Evolutionary conservation across 1,140 invertebrate species (phyloP).

Genomic region (Bursaphelenchus mucronatus): DNA sequence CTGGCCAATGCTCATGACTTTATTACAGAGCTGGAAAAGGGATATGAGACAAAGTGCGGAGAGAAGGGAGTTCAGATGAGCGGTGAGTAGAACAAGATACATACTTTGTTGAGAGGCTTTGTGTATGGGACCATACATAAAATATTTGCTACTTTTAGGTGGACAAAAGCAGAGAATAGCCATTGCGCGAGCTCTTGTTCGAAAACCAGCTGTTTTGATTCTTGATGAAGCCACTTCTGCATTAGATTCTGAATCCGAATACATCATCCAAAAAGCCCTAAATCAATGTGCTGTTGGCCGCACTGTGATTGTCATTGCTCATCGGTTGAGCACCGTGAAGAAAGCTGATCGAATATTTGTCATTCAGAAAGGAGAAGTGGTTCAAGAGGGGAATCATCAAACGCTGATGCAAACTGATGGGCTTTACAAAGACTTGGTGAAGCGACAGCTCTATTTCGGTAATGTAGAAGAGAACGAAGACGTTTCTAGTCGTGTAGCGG

Average conservation of each 20-base stretch:
- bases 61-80: constrained; percentile 61
- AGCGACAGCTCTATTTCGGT: constrained; percentile 20
- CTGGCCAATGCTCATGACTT: constrained; percentile 62
- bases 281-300: constrained; percentile 47
- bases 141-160: too few relatives aligned
- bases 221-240: constrained; percentile 55
- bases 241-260: constrained; percentile 40
- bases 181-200: constrained; percentile 54
- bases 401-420: constrained; percentile 32
- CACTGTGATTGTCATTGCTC: constrained; percentile 65
- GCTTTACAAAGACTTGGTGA: constrained; percentile 42
- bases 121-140: too few relatives aligned
- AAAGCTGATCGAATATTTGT: constrained; percentile 61
- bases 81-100: constrained; percentile 34
- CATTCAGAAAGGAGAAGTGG: constrained; percentile 60
- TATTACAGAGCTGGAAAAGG: constrained; percentile 59
- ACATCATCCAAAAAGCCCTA: constrained; percentile 46
- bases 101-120: constrained; percentile 47
- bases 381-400: constrained; percentile 51
- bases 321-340: constrained; percentile 62
- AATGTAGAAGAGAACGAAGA: too few relatives aligned
- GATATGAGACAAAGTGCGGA: constrained; percentile 61
- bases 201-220: constrained; percentile 53
- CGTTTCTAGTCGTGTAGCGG: too few relatives aligned
- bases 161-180: constrained; percentile 43